Percentiles rank a stretch among this genome's conserved stretches.
phyloP scores from a whole-genome alignment of 1,140 invertebrate species.

The Diuraphis noxia region DNA sequence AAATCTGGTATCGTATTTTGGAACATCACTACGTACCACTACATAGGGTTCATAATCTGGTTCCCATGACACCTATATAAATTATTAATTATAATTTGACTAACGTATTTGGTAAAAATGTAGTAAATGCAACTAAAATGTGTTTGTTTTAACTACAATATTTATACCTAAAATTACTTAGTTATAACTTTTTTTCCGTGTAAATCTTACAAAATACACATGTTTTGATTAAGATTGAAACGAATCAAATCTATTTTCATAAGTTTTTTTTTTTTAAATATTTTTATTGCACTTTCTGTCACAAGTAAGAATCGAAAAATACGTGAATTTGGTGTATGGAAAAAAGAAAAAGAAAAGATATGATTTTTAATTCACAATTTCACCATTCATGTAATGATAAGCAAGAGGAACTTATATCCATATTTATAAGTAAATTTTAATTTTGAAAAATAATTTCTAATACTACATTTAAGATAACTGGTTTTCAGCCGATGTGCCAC shows the following conservation, averaged over 20 bases:
- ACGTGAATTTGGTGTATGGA: neutral
- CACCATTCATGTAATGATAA: neutral
- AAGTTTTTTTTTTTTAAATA: neutral
- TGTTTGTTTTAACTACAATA: too few relatives aligned
- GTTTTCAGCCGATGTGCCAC: too few relatives aligned
- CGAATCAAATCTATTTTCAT: neutral
- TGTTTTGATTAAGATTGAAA: too few relatives aligned
- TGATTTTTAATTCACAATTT: neutral
- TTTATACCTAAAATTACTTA: too few relatives aligned
- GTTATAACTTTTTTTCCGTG: too few relatives aligned
- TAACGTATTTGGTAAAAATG: too few relatives aligned
- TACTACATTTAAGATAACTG: neutral
- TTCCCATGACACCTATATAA: constrained; percentile 81
- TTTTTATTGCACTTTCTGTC: neutral
- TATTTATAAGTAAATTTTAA: neutral
- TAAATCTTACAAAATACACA: too few relatives aligned
- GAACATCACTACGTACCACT: constrained; percentile 77
- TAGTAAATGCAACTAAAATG: too few relatives aligned
- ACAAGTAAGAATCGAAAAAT: neutral
- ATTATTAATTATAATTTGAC: neutral
- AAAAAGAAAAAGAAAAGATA: neutral
- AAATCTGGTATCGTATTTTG: constrained; percentile 84
- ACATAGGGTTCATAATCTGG: constrained; percentile 92
- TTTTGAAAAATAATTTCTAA: neutral
- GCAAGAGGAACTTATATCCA: neutral